Evolutionary conservation across 2,797 vertebrate species (phyloP).

Genomic region (Telmatherina bonti): DNA sequence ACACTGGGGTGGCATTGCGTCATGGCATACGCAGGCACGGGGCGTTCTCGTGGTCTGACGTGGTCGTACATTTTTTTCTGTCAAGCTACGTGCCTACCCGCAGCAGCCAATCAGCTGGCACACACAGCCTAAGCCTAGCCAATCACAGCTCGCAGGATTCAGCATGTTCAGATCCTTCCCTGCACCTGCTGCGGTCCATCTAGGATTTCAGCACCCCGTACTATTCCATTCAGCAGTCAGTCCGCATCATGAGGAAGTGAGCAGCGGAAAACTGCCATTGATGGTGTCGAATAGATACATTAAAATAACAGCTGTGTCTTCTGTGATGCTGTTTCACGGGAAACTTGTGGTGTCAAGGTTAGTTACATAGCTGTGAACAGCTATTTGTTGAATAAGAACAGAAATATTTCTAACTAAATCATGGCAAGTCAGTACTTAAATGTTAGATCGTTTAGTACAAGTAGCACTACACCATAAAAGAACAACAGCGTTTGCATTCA

Average conservation of each 20-base stretch:
- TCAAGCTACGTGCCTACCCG: neutral
- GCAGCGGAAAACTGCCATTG: conserved; percentile 53
- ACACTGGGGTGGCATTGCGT: conserved; percentile 1
- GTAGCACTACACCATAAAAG: neutral
- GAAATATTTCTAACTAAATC: neutral
- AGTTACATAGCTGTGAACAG: neutral
- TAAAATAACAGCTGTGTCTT: conserved; percentile 1
- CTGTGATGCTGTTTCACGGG: neutral
- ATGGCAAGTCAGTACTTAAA: neutral
- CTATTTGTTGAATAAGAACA: neutral
- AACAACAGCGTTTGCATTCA: neutral
- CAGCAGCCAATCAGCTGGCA: conserved; percentile 34
- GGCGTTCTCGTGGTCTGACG: conserved; percentile 19
- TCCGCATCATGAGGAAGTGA: neutral
- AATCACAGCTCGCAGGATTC: conserved; percentile 37
- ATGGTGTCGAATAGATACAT: conserved; percentile 21
- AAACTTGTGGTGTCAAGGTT: neutral
- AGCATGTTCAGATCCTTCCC: conserved; percentile 31
- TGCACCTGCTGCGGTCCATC: conserved; percentile 6
- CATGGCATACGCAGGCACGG: conserved; percentile 4
- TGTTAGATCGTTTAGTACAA: neutral
- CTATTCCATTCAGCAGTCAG: neutral
- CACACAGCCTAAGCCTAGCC: neutral
- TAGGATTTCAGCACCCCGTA: neutral
- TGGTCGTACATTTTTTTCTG: conserved; percentile 3